Base-by-base conservation (phyloP, 2,113 vertebrate species). In the Daboia siamensis region DNA sequence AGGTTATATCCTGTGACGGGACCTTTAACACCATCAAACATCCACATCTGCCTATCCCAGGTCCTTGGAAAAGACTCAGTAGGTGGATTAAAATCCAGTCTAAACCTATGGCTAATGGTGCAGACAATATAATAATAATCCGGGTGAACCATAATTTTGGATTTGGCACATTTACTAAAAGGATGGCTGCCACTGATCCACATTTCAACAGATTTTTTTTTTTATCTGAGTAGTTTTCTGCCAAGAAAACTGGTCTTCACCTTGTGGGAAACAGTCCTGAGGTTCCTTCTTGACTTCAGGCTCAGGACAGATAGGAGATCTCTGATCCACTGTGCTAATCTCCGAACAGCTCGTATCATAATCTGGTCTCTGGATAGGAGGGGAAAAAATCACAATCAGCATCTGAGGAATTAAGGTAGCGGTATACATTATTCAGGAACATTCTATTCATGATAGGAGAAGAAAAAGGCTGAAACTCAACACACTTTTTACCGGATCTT, bases 241-340 rank as follows among this genome's bases (percentile, higher is more conserved):
- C 80, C 2, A 26, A 52, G 7, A 48, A 89, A 51, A 7, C 44
- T 44, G 84, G 1, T 24, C 33, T 94, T 97, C 96, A 99, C 99
- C 95, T 96, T 98, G 97, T 69, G 96, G 97, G 93, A 98, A 98
- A 92, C 99, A 99, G 84, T 98, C 97, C 0, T 98, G 98, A 1
- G 99, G 99, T 15, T 98, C 96, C 94, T 98, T 96, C 15, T 97
- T 94, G 4, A 97, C 97, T 87, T 93, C 90, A 88, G 96, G 56
- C 13, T 97, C 96, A 0, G 91, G 95, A 2, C 95, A n/a, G 7
- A 92, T 96, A 29, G 97, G 93, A 93, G 94, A 96, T 90, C 97
- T 97, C 56, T 98, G 97, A 91, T 99, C 99, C 94, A 98, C 97
- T 0, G 98, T 99, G 96, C 99, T 99, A 93, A 98, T 98, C 92